phyloP scores from a whole-genome alignment of 2,888 invertebrate species.

The Catocala fraxini region DNA sequence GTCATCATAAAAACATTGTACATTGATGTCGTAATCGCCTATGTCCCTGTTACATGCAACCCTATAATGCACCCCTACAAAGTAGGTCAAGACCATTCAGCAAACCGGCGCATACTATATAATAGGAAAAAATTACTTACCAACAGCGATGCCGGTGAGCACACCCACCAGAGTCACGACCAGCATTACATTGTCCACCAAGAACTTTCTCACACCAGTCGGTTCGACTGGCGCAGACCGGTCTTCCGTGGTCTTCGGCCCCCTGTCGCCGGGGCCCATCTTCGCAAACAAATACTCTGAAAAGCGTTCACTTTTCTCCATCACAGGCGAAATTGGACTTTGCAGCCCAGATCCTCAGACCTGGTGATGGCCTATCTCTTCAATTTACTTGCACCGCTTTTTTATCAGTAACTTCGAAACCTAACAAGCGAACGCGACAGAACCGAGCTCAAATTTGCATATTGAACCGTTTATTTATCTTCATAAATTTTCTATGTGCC shows the following conservation, averaged over 20 bases:
- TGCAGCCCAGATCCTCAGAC: slow-evolving; percentile 62
- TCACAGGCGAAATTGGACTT: slow-evolving; percentile 69
- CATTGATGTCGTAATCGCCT: not conserved
- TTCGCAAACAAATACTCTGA: slow-evolving; percentile 94
- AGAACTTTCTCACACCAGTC: slow-evolving; percentile 90
- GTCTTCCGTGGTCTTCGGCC: slow-evolving; percentile 89
- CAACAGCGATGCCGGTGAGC: slow-evolving; percentile 91
- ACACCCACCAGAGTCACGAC: slow-evolving; percentile 94
- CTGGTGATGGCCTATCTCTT: slow-evolving; percentile 47
- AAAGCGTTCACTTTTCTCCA: slow-evolving; percentile 90
- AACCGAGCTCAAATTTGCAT: slow-evolving; percentile 5
- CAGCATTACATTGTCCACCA: slow-evolving; percentile 92
- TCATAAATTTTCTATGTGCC: not conserved
- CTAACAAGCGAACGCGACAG: slow-evolving; percentile 5
- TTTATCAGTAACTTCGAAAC: slow-evolving; percentile 21
- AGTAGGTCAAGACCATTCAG: not conserved
- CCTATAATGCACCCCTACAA: not conserved
- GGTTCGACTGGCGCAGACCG: slow-evolving; percentile 89
- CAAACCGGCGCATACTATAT: not conserved
- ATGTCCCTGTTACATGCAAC: not conserved
- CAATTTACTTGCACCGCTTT: slow-evolving; percentile 25
- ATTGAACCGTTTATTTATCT: not conserved
- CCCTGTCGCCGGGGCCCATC: slow-evolving; percentile 90
- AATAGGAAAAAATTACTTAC: slow-evolving; percentile 74
- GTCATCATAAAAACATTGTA: not conserved